Evolutionary conservation across 2,113 vertebrate species (phyloP), one percentile per base, ranked within the genome.

Genomic region (Eidolon helvum): DNA sequence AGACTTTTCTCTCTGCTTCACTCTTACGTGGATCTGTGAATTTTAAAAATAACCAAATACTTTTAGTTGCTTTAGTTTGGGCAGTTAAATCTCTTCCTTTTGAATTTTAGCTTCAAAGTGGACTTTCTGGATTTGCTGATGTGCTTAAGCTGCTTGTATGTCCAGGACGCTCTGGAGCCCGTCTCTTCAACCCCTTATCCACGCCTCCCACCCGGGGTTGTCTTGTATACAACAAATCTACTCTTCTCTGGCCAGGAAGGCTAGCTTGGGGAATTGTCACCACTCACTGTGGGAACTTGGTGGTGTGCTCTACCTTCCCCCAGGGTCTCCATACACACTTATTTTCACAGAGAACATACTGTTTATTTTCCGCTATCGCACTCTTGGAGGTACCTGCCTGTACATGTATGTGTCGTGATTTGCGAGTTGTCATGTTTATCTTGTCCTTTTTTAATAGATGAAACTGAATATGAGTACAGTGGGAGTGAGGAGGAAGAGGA

Each of bases 401-500:
- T 10, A 14, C 11, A 0, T 15, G 12, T 3, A 8, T 9, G 0
- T 30, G 5, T 94, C 40, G 21, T 53, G 35, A 8, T 30, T 43
- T 35, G 38, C 65, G 48, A 95, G 5, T 18, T 11, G 18, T 53
- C 61, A 43, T 14, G 0, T 61, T 48, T 68, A 35, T 75, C 84
- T 96, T 86, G 45, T 75, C 71, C 71, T 82, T 48, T 55, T 96
- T 90, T 83, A 0, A 0, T 74, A 99, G 99, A 99, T 98, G 99
- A 99, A 97, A 99, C 99, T 0, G 99, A 99, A 93, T 99, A 99
- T 94, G 99, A 99, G 96, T 99, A 99, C 97, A 99, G 99, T 78
- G 99, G 99, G 94, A 99, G 99, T 97, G 99, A 99, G 97, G 99
- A 99, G 94, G 99, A 99, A 91, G 99, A 99, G 97, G 99, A 99